Base-by-base conservation (phyloP, 1,140 invertebrate species). In the Drosophila tani region DNA sequence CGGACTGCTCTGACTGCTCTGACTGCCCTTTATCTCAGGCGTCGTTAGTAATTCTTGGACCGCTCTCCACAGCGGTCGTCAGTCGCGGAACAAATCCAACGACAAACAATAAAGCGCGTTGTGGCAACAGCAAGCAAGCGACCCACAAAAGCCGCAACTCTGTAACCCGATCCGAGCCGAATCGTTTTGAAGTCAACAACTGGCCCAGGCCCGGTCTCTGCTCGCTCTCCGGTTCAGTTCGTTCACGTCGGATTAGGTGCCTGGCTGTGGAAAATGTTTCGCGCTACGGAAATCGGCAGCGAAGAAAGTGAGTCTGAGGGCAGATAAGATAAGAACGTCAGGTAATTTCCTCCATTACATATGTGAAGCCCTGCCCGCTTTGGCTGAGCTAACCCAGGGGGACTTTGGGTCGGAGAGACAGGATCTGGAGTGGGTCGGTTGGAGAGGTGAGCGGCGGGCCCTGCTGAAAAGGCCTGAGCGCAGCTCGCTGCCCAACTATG, bases 241-340 rank as follows among this genome's bases (percentile, higher is more conserved):
- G 64, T 75, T 65, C n/a, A 75, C 58, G 66, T 75, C 41, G 62
- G 62, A 81, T 58, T 53, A 70, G n/a, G 35, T 35, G 46, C 47
- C 29, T 53, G 40, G 64, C 69, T 35, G 80, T 80, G 40, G 27
- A 84, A 67, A 76, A 92, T 92, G 91, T 92, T 82, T 67, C 91
- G 91, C 24, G 82, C 91, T 46, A 81, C 91, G 21, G 82, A 86
- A 90, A 91, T 92, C 53, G 91, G 88, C 62, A 92, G 91, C 46
- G 91, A 92, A 77, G 91, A 92, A 76, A 92, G 91, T 92, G 75
- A 92, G 91, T 81, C 40, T 66, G 50, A 41, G 57, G 70, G 40
- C 43, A 73, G 75, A 60, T 40, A 40, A 79, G 62, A 75, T 87
- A 73, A 64, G 45, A 60, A 40, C 49, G 59, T 27, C 12, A 67